These are phyloP conservation scores for Anthoptus insignis DNA, from an alignment of 2,888 invertebrate genomes.

Conservation along the genomic window DNA sequence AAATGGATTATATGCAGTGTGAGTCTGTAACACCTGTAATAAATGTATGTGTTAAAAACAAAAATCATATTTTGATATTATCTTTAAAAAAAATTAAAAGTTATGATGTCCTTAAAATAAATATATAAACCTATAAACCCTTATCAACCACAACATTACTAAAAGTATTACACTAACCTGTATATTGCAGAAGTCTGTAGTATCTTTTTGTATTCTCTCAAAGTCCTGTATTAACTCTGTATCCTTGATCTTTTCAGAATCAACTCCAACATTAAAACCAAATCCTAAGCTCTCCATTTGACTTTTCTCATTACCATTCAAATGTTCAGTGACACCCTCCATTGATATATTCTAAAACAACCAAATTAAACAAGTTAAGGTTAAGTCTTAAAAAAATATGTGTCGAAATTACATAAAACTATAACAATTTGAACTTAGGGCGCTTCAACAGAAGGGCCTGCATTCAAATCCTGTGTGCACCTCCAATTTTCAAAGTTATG, in stretches of 20 bases:
- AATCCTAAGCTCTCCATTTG: slow-evolving; percentile 79
- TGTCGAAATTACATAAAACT: no score
- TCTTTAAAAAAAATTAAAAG: no score
- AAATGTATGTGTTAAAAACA: background rate
- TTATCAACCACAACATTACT: no score
- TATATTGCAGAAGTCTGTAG: slow-evolving; percentile 83
- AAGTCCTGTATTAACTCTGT: slow-evolving; percentile 83
- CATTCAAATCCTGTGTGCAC: no score
- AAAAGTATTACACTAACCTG: slow-evolving; percentile 74
- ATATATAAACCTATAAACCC: no score
- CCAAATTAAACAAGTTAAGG: no score
- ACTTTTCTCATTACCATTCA: slow-evolving; percentile 79
- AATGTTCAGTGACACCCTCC: slow-evolving; percentile 70
- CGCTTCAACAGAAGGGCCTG: no score
- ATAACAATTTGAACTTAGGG: no score
- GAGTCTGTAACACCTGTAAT: slow-evolving; percentile 78
- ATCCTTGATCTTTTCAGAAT: slow-evolving; percentile 79
- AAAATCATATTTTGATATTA: no score
- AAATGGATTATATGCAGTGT: slow-evolving; percentile 80
- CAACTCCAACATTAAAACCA: slow-evolving; percentile 78
- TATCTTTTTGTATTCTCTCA: slow-evolving; percentile 88
- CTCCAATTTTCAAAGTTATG: no score
- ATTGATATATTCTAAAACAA: slow-evolving; percentile 76
- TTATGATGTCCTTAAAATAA: no score
- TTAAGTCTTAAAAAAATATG: no score